Percentiles rank a stretch among this genome's conserved stretches.
These are phyloP conservation scores for Sebastes paucispinis DNA, from an alignment of 2,797 vertebrate species.

Conservation along the genomic window DNA sequence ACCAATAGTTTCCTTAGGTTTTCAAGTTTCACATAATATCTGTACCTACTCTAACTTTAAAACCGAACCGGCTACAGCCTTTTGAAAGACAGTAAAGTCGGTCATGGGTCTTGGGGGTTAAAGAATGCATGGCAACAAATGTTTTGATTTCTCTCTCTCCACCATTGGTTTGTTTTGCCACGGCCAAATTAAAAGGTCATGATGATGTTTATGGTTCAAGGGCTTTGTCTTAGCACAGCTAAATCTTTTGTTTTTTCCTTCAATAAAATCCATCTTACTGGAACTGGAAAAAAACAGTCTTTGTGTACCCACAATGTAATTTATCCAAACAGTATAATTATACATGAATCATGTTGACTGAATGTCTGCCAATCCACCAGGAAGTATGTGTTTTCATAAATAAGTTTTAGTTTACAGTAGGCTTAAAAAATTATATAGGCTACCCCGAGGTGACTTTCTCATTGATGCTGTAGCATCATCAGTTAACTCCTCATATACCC, in stretches of 20 bases:
- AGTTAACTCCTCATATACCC: conserved; percentile 5
- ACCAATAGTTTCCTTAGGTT: too few species aligned
- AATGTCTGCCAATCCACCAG: conserved; percentile 32
- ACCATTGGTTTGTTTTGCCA: conserved; percentile 35
- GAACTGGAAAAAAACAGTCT: background rate
- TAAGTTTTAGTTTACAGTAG: conserved; percentile 22
- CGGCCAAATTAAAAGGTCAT: conserved; percentile 60
- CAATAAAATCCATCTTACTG: conserved; percentile 14
- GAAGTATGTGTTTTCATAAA: conserved; percentile 57
- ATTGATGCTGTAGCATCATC: conserved; percentile 6
- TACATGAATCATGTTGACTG: conserved; percentile 25
- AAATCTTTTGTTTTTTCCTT: conserved; percentile 21
- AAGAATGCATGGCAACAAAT: background rate
- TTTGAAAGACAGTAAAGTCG: too few species aligned
- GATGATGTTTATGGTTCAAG: conserved; percentile 42
- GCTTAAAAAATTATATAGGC: conserved; percentile 1
- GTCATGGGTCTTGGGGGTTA: background rate
- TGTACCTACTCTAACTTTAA: too few species aligned
- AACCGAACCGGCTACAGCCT: too few species aligned
- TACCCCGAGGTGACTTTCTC: conserved; percentile 27
- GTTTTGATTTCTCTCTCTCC: background rate
- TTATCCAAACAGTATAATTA: conserved; percentile 48
- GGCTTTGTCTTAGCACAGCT: conserved; percentile 10
- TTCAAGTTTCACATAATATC: too few species aligned
- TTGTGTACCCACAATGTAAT: conserved; percentile 49